Evolutionary conservation across 2,888 invertebrate genomes (phyloP).

Genomic region (Blastobasis adustella): DNA sequence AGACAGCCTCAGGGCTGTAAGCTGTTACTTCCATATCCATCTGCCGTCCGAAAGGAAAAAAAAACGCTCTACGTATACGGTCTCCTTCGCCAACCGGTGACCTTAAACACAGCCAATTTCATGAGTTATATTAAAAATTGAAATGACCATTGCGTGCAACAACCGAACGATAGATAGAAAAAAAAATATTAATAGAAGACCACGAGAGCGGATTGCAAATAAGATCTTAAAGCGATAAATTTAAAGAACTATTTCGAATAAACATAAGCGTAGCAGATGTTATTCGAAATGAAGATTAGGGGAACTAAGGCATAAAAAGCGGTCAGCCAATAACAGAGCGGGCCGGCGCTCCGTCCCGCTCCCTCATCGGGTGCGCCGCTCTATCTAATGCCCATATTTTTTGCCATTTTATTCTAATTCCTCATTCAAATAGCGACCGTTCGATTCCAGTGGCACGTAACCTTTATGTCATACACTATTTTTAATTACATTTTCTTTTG

Average conservation of each 20-base stretch:
- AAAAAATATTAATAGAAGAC: conserved; percentile 49
- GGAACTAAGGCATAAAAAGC: conserved; percentile 73
- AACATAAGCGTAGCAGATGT: conserved; percentile 67
- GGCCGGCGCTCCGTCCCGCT: conserved; percentile 41
- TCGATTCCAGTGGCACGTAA: conserved; percentile 61
- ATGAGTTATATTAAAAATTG: conserved; percentile 64
- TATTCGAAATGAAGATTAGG: conserved; percentile 71
- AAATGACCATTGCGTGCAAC: conserved; percentile 60
- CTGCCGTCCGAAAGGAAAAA: conserved; percentile 51
- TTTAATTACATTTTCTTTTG: conserved; percentile 14
- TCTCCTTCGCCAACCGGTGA: conserved; percentile 14
- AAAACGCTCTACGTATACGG: conserved; percentile 16
- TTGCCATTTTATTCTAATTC: conserved; percentile 71
- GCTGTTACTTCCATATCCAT: conserved; percentile 24
- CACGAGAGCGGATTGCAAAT: conserved; percentile 44
- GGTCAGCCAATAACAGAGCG: conserved; percentile 62
- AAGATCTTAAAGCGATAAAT: conserved; percentile 55
- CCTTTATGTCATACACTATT: conserved; percentile 32
- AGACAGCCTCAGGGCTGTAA: conserved; percentile 7
- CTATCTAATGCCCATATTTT: conserved; percentile 72
- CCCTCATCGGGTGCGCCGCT: conserved; percentile 38
- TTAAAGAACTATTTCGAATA: conserved; percentile 67
- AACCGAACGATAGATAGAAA: conserved; percentile 48
- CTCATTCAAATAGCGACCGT: conserved; percentile 63
- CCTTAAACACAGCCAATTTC: conserved; percentile 58